These are phyloP conservation scores for Sebastes ruberrimus DNA, from an alignment of 2,797 vertebrate genomes.

Conservation along the genomic window DNA sequence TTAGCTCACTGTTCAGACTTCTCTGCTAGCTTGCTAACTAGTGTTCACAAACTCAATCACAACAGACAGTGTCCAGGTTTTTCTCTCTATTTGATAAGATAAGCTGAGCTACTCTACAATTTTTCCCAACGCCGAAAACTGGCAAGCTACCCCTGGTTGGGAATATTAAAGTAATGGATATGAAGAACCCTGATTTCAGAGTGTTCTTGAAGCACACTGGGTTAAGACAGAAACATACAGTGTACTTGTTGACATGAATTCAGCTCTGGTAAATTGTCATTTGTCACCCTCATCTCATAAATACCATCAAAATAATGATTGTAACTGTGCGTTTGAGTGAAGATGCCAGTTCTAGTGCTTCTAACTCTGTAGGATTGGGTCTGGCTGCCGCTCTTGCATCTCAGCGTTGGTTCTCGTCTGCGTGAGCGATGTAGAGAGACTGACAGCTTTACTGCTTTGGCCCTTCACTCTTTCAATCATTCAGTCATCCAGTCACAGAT, in stretches of 20 bases:
- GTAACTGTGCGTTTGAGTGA: slow-evolving; percentile 9
- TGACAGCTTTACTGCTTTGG: slow-evolving; percentile 78
- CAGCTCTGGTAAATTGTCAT: slow-evolving; percentile 2
- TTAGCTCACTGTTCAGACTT: neutral
- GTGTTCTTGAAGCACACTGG: neutral
- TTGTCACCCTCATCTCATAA: slow-evolving; percentile 50
- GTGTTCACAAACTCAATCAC: neutral
- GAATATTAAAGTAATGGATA: neutral
- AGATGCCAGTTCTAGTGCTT: slow-evolving; percentile 30
- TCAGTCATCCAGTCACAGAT: slow-evolving; percentile 71
- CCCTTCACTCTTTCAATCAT: slow-evolving; percentile 67
- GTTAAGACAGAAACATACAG: neutral
- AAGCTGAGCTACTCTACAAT: neutral
- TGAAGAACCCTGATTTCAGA: neutral
- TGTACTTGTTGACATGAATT: slow-evolving; percentile 26
- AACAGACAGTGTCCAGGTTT: neutral
- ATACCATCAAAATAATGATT: slow-evolving; percentile 33
- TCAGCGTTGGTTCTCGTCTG: slow-evolving; percentile 61
- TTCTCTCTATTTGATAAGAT: neutral
- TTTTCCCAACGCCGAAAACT: accelerated
- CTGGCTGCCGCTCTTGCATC: slow-evolving; percentile 48
- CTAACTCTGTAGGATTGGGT: slow-evolving; percentile 20
- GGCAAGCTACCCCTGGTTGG: neutral
- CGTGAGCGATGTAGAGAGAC: slow-evolving; percentile 62
- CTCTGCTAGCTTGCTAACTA: neutral